Evolutionary conservation across 2,888 invertebrate genomes (phyloP).

Genomic region (Monoplex corrugatus): DNA sequence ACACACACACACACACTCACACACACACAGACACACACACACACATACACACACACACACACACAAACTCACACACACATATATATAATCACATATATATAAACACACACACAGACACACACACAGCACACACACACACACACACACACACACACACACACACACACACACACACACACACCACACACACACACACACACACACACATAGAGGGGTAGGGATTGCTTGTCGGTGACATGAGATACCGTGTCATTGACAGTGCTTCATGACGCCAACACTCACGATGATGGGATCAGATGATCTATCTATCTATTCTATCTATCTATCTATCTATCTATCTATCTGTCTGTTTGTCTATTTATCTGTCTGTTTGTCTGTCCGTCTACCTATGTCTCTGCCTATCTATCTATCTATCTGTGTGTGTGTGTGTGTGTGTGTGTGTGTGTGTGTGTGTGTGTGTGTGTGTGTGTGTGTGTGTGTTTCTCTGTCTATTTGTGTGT

Average conservation of each 20-base stretch:
- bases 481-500: not conserved
- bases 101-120: not conserved
- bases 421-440: slow-evolving; percentile 21
- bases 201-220: too few species aligned
- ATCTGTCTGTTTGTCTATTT: too few species aligned
- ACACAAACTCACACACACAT: too few species aligned
- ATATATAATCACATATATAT: too few species aligned
- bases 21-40: not conserved
- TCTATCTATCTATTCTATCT: too few species aligned
- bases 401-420: not conserved
- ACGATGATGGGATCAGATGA: too few species aligned
- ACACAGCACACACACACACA: not conserved
- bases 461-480: not conserved
- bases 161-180: not conserved
- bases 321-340: too few species aligned
- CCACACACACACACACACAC: not conserved
- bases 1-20: not conserved
- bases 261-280: too few species aligned
- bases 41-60: not conserved
- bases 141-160: not conserved
- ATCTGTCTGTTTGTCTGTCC: not conserved
- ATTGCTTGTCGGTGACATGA: too few species aligned
- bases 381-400: not conserved
- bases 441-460: not conserved
- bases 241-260: too few species aligned